Evolutionary conservation across 2,888 invertebrate species (phyloP).

Genomic region (Physocephala rufipes): DNA sequence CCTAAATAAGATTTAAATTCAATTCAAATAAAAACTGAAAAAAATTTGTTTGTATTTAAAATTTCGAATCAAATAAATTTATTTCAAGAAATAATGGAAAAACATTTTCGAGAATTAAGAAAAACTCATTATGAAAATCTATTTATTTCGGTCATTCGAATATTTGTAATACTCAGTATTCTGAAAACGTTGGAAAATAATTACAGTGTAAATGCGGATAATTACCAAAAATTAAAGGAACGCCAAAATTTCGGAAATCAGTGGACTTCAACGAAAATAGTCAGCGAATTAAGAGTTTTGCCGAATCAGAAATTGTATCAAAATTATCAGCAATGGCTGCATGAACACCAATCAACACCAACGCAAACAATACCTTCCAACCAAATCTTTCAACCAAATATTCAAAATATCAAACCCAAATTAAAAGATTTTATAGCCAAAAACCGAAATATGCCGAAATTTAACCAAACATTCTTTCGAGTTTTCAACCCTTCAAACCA

Average conservation of each 20-base stretch:
- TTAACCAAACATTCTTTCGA: too few relatives aligned
- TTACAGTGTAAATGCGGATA: background rate
- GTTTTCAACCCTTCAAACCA: background rate
- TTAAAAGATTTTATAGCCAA: background rate
- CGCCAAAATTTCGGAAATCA: too few relatives aligned
- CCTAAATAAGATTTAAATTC: too few relatives aligned
- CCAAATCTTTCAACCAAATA: slow-evolving; percentile 2
- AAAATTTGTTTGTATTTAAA: background rate
- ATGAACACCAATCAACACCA: background rate
- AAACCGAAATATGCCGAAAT: background rate
- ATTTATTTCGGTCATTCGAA: background rate
- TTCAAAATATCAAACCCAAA: background rate
- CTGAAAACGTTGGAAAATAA: background rate
- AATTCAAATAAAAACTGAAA: too few relatives aligned
- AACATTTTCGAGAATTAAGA: background rate
- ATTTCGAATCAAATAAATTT: background rate
- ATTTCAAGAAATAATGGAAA: background rate
- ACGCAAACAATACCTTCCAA: background rate
- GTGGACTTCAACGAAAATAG: too few relatives aligned
- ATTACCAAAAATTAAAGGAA: too few relatives aligned
- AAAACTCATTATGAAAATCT: background rate
- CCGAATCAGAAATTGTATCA: background rate
- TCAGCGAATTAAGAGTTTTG: too few relatives aligned
- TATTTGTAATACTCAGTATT: background rate
- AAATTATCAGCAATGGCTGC: background rate